Conservation (phyloP, 1,140 invertebrate genomes). For the Lutraria rhynchaena region DNA sequence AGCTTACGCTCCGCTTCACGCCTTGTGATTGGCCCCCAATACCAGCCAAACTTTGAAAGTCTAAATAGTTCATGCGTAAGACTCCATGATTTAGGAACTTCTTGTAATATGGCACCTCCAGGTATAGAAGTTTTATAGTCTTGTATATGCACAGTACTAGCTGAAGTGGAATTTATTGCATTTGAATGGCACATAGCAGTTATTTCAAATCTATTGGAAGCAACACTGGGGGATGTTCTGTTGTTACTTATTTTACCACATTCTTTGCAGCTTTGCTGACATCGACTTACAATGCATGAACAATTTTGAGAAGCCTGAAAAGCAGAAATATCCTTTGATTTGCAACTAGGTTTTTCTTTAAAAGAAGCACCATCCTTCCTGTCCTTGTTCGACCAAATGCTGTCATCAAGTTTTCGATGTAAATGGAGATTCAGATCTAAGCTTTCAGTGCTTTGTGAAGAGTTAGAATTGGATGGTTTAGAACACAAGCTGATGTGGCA, state of each 20-base stretch:
- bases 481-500: conserved; percentile 63
- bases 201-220: conserved; percentile 49
- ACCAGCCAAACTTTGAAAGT: conserved; percentile 86
- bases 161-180: conserved; percentile 42
- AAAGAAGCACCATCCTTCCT: conserved; percentile 61
- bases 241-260: conserved; percentile 54
- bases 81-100: conserved; percentile 78
- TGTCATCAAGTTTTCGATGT: conserved; percentile 71
- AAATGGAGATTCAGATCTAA: conserved; percentile 69
- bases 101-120: conserved; percentile 36
- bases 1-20: conserved; percentile 86
- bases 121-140: conserved; percentile 40
- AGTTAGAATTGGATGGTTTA: conserved; percentile 68
- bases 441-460: conserved; percentile 76
- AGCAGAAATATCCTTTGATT: conserved; percentile 75
- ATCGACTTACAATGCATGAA: conserved; percentile 20
- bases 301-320: conserved; percentile 65
- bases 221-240: conserved; percentile 36
- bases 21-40: conserved; percentile 87
- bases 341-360: conserved; percentile 75
- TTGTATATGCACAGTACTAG: conserved; percentile 21
- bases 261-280: conserved; percentile 36
- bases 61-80: conserved; percentile 85
- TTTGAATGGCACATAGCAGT: conserved; percentile 47
- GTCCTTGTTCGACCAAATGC: conserved; percentile 74